Base-by-base conservation (phyloP, 30 jellyfish, hydroid and myxozoan species). In the Thelohanellus kitauei region DNA sequence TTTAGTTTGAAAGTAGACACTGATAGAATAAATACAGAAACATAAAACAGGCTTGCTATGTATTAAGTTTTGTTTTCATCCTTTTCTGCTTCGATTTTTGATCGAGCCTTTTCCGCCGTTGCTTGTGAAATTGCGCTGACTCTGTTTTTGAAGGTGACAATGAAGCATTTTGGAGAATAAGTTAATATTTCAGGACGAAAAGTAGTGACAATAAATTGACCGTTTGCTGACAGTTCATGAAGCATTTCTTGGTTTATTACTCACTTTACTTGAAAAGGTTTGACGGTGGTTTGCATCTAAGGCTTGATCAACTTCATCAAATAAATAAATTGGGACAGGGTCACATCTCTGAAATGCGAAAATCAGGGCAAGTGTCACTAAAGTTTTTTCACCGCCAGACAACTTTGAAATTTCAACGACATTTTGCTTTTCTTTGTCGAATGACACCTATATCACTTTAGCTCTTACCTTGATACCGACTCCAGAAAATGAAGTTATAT, bases 301-400 rank as follows among this genome's bases (percentile, higher is more conserved):
- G 0, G 93, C 93, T 25, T 75, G 93, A 27, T 75, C 93, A 18
- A 75, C 57, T 23, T 75, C 93, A 53, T 75, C 93, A 33, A 75
- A 75, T 15, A 75, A 41, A 40, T 75, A 75, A 54, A 75, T 62
- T 0, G 93, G 93, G 4, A 88, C 93, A 2, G 93, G 93, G 51
- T 75, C 93, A 33, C 93, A 75, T 33, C 64, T 75, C 45, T 75
- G 93, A 33, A 75, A 62, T 14, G 93, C 93, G 35, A 75, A 75
- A n/a, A 75, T 75, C 35, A 75, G 38, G 11, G 93, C 64, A 4
- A 75, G 49, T 3, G 93, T 88, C 13, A 75, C 88, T 12, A 75
- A 58, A 14, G 93, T 75, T 60, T 75, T 75, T 40, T 75, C 88
- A 0, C 93, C 93, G 16, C 93, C 93, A 17, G 93, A 75, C 15